A percentile compares a stretch with the other conserved stretches of the same genome.
phyloP scores from a whole-genome alignment of 2,797 vertebrate genomes.

The Thalassophryne amazonica region DNA sequence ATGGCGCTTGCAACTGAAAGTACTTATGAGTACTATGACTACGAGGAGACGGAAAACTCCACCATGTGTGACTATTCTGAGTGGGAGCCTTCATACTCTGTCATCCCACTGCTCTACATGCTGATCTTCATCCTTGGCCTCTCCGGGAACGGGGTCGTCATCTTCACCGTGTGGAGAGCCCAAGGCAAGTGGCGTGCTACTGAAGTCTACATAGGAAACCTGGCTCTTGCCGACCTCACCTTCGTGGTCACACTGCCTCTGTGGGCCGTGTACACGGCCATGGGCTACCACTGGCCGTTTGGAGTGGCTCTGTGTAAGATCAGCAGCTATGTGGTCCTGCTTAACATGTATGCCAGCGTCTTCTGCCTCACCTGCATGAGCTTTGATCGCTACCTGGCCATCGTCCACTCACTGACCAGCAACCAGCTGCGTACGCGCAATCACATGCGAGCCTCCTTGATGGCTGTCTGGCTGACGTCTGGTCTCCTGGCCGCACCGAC shows the following conservation, averaged over 20 bases:
- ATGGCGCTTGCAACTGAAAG: constrained; percentile 21
- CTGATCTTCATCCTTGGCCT: constrained; percentile 88
- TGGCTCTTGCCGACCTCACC: constrained; percentile 89
- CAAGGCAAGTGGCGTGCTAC: constrained; percentile 79
- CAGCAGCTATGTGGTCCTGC: constrained; percentile 87
- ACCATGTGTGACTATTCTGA: constrained; percentile 77
- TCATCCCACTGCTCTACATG: constrained; percentile 87
- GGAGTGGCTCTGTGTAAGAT: constrained; percentile 87
- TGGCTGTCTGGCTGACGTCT: constrained; percentile 83
- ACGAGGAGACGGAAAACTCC: constrained; percentile 61
- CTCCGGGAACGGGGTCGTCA: constrained; percentile 86
- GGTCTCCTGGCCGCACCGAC: constrained; percentile 82
- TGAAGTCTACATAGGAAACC: constrained; percentile 87
- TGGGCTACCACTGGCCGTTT: constrained; percentile 91
- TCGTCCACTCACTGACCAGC: constrained; percentile 82
- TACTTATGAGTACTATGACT: constrained; percentile 63
- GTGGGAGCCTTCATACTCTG: constrained; percentile 80
- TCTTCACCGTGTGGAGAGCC: constrained; percentile 85
- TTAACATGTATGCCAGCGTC: constrained; percentile 92
- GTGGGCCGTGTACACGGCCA: constrained; percentile 91
- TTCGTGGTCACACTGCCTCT: constrained; percentile 87
- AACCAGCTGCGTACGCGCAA: constrained; percentile 76
- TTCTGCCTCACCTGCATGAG: constrained; percentile 92
- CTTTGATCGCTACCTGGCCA: constrained; percentile 89
- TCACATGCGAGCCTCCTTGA: constrained; percentile 70